Conservation (phyloP, 2,888 invertebrate species). For the Caenorhabditis sp. region DNA sequence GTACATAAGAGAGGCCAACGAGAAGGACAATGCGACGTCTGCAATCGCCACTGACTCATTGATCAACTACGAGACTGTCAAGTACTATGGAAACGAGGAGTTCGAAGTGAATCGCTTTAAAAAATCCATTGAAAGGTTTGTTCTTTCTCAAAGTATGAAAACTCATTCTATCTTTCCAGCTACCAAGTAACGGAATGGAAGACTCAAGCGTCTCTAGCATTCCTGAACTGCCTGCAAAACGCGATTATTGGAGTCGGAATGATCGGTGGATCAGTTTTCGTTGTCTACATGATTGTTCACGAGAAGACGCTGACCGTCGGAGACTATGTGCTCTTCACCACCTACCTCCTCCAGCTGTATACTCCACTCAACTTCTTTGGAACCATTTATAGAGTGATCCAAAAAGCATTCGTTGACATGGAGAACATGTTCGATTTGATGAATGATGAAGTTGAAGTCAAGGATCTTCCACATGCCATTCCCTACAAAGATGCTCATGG, state of each 20-base stretch:
- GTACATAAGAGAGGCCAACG: slow-evolving; percentile 94
- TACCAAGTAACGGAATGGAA: slow-evolving; percentile 93
- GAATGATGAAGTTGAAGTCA: slow-evolving; percentile 90
- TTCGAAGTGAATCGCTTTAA: slow-evolving; percentile 93
- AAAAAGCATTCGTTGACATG: slow-evolving; percentile 98
- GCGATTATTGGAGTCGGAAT: slow-evolving; percentile 92
- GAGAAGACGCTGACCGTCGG: slow-evolving; percentile 85
- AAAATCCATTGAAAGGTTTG: slow-evolving; percentile 89
- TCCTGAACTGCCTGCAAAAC: slow-evolving; percentile 94
- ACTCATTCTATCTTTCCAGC: slow-evolving; percentile 42
- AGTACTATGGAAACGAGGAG: slow-evolving; percentile 95
- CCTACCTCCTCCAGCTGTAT: slow-evolving; percentile 92
- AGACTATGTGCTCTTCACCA: slow-evolving; percentile 95
- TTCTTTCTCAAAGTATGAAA: neutral
- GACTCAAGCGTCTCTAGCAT: slow-evolving; percentile 90
- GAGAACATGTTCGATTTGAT: slow-evolving; percentile 99
- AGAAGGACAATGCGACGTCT: slow-evolving; percentile 93
- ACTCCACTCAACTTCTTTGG: slow-evolving; percentile 97
- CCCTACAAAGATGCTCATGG: slow-evolving; percentile 87
- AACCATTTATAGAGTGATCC: slow-evolving; percentile 96
- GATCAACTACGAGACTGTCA: slow-evolving; percentile 97
- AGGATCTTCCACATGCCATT: slow-evolving; percentile 90
- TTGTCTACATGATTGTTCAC: slow-evolving; percentile 90
- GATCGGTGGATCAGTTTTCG: slow-evolving; percentile 88
- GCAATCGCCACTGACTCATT: slow-evolving; percentile 93